Evolutionary conservation across 2,113 vertebrate genomes (phyloP), one percentile per base, ranked within the genome.

Genomic region (Promerops cafer): DNA sequence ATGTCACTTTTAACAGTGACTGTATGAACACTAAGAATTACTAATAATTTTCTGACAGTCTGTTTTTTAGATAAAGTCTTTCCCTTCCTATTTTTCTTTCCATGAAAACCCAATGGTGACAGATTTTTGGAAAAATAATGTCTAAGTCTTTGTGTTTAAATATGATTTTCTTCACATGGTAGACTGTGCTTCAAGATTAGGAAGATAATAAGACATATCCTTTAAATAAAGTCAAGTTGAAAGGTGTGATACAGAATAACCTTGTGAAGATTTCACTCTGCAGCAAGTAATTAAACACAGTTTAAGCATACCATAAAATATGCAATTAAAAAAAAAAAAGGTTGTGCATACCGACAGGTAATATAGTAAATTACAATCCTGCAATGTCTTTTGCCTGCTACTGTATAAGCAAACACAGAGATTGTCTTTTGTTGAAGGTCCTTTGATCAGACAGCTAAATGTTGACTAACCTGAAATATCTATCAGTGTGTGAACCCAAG

Each of bases 1-100:
- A 97, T 96, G 97, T 95, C 96, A 96, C 68, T 97, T 97, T 89
- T 72, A 97, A 75, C 95, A 97, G 47, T 77, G 93, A 97, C 85
- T 93, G 61, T 79, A 53, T 54, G 59, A 94, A 87, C 92, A 64
- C 75, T 93, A 88, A 81, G 95, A 95, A 97, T 92, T 95, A 44
- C 93, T 96, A 92, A 97, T 95, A 95, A 97, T 97, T 97, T 95
- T 94, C 88, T 91, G 59, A 94, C 30, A 42, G 82, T 85, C 37
- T 84, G 56, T 26, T 80, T 94, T 94, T 52, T 71, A 90, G 71
- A 94, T 95, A 63, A 95, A 85, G 69, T 39, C 66, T 52, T 92
- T 86, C 40, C 33, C 54, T 40, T 83, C 88, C 60, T 75, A 10
- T 81, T 40, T 74, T 57, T 86, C 69, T 88, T 78, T 69, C 60